Percentiles rank a stretch among this genome's conserved stretches.
Evolutionary conservation across 2,797 vertebrate species (phyloP).

Genomic region (Pterois miles): DNA sequence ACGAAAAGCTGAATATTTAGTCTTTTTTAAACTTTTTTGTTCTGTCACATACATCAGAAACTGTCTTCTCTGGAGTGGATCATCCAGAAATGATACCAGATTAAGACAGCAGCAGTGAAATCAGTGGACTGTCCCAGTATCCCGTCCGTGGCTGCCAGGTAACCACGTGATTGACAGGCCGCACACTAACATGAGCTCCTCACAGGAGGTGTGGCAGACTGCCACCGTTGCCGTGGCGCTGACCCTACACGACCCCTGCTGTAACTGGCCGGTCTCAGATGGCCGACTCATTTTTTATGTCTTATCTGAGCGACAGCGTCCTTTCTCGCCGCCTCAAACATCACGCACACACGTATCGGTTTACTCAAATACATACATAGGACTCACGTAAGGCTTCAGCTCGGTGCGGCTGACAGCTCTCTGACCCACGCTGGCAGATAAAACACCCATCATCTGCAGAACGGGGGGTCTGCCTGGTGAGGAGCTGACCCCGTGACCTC

Average conservation of each 20-base stretch:
- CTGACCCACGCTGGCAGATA: constrained; percentile 26
- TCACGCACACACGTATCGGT: constrained; percentile 32
- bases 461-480: neutral
- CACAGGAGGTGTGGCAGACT: constrained; percentile 47
- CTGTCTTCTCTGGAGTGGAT: neutral
- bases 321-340: neutral
- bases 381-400: neutral
- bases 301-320: constrained; percentile 63
- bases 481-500: constrained; percentile 55
- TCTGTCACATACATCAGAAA: neutral
- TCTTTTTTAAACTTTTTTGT: neutral
- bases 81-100: neutral
- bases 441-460: constrained; percentile 11
- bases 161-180: constrained; percentile 65
- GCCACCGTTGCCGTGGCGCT: constrained; percentile 49
- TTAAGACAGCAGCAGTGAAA: neutral
- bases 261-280: constrained; percentile 59
- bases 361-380: constrained; percentile 17
- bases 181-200: constrained; percentile 10
- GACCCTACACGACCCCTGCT: constrained; percentile 68
- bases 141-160: constrained; percentile 36
- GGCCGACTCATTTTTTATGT: constrained; percentile 73
- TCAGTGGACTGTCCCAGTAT: neutral
- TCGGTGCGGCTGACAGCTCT: constrained; percentile 41
- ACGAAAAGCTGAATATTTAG: neutral